A percentile compares a stretch with the other conserved stretches of the same genome.
Conservation (phyloP, 2,113 vertebrate genomes). For the Gobiocypris rarus region DNA sequence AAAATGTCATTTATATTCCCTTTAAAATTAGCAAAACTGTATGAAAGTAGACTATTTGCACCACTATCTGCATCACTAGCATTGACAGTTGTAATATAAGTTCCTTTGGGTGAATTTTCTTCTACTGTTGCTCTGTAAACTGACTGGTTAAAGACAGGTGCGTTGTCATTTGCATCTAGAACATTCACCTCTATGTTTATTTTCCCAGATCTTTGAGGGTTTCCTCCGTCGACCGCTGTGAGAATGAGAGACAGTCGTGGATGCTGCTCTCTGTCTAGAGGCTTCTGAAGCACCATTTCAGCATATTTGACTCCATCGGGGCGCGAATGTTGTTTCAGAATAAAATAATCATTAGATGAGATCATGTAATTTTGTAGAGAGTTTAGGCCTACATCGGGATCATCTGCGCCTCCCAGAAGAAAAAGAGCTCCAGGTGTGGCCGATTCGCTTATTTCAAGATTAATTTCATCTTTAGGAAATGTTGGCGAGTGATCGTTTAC, state of each 20-base stretch:
- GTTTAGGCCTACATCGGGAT: conserved; percentile 74
- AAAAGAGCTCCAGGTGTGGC: conserved; percentile 65
- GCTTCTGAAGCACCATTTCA: conserved; percentile 71
- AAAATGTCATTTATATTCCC: conserved; percentile 65
- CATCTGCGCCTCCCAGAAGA: conserved; percentile 67
- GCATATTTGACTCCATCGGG: conserved; percentile 65
- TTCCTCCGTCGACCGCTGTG: conserved; percentile 74
- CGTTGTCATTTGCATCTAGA: conserved; percentile 76
- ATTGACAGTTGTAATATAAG: conserved; percentile 64
- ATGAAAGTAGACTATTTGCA: conserved; percentile 67
- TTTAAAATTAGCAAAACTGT: conserved; percentile 69
- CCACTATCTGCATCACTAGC: conserved; percentile 73
- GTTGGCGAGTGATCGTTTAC: conserved; percentile 79
- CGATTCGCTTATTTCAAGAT: conserved; percentile 74
- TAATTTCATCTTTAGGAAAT: conserved; percentile 70
- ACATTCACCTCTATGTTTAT: conserved; percentile 66
- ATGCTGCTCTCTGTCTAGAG: conserved; percentile 73
- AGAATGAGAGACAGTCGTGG: conserved; percentile 64
- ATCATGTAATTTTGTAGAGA: conserved; percentile 71
- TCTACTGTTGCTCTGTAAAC: conserved; percentile 63
- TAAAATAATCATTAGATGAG: conserved; percentile 69
- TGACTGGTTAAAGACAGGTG: conserved; percentile 67
- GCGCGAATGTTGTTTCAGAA: conserved; percentile 58
- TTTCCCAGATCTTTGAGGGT: conserved; percentile 64
- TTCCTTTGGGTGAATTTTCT: conserved; percentile 66